A percentile compares a stretch with the other conserved stretches of the same genome.
These are phyloP conservation scores for Geotrupes spiniger DNA, from an alignment of 2,888 invertebrate species.

Conservation along the genomic window DNA sequence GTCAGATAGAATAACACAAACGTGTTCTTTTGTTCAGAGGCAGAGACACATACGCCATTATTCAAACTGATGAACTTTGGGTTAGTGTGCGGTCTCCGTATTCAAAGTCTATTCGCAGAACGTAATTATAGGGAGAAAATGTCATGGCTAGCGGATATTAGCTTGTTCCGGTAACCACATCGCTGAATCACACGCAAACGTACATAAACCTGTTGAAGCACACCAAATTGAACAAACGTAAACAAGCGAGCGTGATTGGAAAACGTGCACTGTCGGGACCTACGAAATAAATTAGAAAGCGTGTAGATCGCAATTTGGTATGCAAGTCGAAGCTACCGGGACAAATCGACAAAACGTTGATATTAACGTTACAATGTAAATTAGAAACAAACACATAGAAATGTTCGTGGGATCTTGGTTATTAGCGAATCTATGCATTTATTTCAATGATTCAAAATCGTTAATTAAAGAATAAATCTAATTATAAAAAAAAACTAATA, in stretches of 20 bases:
- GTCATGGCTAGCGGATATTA: constrained; percentile 29
- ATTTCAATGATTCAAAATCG: no score
- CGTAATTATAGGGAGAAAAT: constrained; percentile 27
- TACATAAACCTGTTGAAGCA: constrained; percentile 6
- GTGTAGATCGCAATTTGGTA: background rate
- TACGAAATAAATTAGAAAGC: no score
- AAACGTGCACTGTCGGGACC: background rate
- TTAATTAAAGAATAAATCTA: no score
- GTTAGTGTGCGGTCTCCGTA: constrained; percentile 1
- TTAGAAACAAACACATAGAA: no score
- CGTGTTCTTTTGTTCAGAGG: no score
- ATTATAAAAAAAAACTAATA: no score
- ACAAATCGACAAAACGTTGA: no score
- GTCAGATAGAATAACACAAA: no score
- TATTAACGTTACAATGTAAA: no score
- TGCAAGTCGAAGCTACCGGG: background rate
- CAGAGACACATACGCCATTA: no score
- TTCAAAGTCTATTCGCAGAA: constrained; percentile 10
- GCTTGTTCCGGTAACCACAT: constrained; percentile 24
- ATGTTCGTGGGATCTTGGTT: no score
- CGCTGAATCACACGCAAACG: constrained; percentile 5
- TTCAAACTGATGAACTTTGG: background rate
- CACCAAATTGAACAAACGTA: background rate
- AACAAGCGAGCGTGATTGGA: constrained; percentile 4
- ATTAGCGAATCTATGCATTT: no score